These are phyloP conservation scores for Smithornis capensis DNA, from an alignment of 2,113 vertebrate species.

Conservation along the genomic window DNA sequence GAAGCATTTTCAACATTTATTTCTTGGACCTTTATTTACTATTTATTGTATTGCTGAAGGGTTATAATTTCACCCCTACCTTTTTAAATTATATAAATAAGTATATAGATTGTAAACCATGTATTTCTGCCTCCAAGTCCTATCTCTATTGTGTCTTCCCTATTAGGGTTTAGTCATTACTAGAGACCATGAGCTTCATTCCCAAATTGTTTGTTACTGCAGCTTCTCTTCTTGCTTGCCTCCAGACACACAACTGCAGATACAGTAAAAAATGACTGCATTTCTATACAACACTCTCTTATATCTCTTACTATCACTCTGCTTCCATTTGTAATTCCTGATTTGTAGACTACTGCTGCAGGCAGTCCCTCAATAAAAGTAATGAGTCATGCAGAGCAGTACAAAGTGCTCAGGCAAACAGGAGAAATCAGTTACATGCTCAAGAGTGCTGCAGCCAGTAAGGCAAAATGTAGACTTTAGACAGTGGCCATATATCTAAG, in stretches of 20 bases:
- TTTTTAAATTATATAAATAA: background rate
- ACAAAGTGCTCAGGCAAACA: background rate
- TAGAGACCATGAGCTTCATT: background rate
- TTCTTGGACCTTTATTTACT: background rate
- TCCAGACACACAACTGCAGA: background rate
- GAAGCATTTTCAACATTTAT: background rate
- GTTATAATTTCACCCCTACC: background rate
- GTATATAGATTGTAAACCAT: background rate
- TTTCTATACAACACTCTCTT: background rate
- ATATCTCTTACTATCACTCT: background rate
- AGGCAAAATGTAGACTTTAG: background rate
- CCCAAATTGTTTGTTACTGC: background rate
- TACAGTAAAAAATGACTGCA: background rate
- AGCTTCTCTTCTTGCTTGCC: background rate
- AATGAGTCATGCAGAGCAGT: background rate
- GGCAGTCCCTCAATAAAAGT: background rate
- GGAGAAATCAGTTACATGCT: background rate
- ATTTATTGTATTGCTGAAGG: background rate
- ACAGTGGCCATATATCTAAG: background rate
- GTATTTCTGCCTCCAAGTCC: background rate
- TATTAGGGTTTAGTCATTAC: background rate
- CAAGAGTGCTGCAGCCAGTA: background rate
- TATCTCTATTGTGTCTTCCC: background rate
- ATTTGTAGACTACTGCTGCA: background rate
- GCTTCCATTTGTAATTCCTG: constrained; percentile 6